A percentile compares a stretch with the other conserved stretches of the same genome.
Conservation (phyloP, 2,888 invertebrate genomes). For the Microctonus brassicae region DNA sequence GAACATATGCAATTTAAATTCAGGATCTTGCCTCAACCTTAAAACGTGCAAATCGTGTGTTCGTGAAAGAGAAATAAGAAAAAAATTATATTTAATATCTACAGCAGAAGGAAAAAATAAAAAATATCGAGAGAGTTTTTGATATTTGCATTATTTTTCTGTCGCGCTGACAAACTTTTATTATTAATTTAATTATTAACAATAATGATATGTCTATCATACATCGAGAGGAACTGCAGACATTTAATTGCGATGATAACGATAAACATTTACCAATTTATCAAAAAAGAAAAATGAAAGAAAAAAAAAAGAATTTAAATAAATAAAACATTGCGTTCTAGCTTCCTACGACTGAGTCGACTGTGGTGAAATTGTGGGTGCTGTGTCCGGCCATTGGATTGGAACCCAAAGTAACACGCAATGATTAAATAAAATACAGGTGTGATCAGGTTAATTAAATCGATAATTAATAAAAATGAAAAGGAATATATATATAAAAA, state of each 20-base stretch:
- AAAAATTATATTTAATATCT: too few relatives aligned
- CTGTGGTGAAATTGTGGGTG: conserved; percentile 11
- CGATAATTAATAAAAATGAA: not conserved
- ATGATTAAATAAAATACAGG: not conserved
- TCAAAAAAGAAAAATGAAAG: conserved; percentile 4
- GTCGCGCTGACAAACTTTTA: not conserved
- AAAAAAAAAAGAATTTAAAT: not conserved
- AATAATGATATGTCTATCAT: not conserved
- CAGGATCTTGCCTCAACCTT: conserved; percentile 31
- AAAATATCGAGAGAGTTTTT: conserved; percentile 13
- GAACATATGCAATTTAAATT: conserved; percentile 29
- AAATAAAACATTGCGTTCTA: conserved; percentile 41
- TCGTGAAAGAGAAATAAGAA: conserved; percentile 39
- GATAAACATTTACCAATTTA: not conserved
- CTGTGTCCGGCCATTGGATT: conserved; percentile 1
- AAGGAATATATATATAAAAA: too few relatives aligned
- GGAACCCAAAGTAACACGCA: not conserved
- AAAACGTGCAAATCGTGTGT: conserved; percentile 43
- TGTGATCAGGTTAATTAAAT: not conserved
- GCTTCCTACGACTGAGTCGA: conserved; percentile 43
- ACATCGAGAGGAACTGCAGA: too few relatives aligned
- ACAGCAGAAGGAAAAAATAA: too few relatives aligned
- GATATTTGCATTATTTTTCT: not conserved
- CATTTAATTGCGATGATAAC: too few relatives aligned
- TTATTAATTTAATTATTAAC: not conserved